Conservation (phyloP, 2,888 invertebrate species). For the Ceraclea dissimilis region DNA sequence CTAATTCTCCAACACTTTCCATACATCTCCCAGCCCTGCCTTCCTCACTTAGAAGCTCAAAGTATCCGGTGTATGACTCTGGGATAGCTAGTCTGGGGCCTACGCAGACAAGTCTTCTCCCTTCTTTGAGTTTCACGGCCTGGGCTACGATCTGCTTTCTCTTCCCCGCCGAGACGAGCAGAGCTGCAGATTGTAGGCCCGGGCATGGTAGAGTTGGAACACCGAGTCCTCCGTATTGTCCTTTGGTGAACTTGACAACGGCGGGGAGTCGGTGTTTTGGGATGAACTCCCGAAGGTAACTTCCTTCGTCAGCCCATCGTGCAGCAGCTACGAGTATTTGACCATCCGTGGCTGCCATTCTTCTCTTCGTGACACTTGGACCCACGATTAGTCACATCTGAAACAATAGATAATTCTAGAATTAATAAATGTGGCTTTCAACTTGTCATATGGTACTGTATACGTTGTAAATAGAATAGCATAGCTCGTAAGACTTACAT, state of each 20-base stretch:
- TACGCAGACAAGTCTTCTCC: conserved; percentile 70
- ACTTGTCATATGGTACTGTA: too few species aligned
- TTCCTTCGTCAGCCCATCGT: conserved; percentile 65
- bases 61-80: conserved; percentile 84
- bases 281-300: conserved; percentile 66
- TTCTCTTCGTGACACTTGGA: conserved; percentile 7
- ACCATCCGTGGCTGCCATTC: conserved; percentile 84
- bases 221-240: conserved; percentile 87
- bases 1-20: conserved; percentile 78
- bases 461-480: too few species aligned
- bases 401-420: conserved; percentile 11
- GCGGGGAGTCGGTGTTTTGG: conserved; percentile 70
- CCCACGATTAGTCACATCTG: conserved; percentile 19
- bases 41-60: conserved; percentile 90
- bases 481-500: too few species aligned
- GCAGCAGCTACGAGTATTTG: conserved; percentile 84
- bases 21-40: conserved; percentile 85
- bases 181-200: conserved; percentile 76
- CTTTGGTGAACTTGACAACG: conserved; percentile 87
- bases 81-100: conserved; percentile 84
- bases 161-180: conserved; percentile 78
- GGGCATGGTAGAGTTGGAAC: conserved; percentile 83
- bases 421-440: too few species aligned
- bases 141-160: conserved; percentile 82
- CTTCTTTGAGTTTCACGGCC: conserved; percentile 85